phyloP scores from a whole-genome alignment of 1,140 invertebrate species.

The Planococcus citri region DNA sequence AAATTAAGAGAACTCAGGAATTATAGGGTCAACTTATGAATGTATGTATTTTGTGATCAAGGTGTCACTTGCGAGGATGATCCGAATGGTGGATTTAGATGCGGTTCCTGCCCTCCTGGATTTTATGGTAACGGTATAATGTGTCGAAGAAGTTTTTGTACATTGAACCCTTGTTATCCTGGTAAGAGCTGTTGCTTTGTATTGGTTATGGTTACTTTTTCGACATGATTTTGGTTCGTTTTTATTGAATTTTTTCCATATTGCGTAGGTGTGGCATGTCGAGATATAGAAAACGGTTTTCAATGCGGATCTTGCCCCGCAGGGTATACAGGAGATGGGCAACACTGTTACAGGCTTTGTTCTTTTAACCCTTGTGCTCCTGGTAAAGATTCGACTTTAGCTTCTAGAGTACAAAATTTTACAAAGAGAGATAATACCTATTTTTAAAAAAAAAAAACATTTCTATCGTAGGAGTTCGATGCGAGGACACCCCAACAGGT shows the following conservation, averaged over 20 bases:
- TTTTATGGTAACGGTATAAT: not conserved
- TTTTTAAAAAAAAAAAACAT: not conserved
- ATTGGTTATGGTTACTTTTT: not conserved
- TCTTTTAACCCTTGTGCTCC: conserved; percentile 54
- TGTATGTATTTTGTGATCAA: not conserved
- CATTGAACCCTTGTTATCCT: conserved; percentile 6
- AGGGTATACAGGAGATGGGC: conserved; percentile 76
- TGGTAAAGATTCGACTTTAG: conserved; percentile 30
- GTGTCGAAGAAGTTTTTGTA: not conserved
- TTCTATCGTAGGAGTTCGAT: conserved; percentile 41
- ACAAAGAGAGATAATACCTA: not conserved
- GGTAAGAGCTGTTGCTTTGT: not conserved
- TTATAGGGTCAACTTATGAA: not conserved
- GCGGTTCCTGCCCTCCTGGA: not conserved
- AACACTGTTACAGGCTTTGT: conserved; percentile 55
- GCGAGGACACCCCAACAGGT: conserved; percentile 46
- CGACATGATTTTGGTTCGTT: too few relatives aligned
- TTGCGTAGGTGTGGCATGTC: conserved; percentile 55
- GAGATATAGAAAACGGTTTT: conserved; percentile 55
- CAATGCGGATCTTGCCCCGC: conserved; percentile 55
- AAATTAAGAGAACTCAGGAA: not conserved
- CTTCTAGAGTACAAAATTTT: conserved; percentile 18
- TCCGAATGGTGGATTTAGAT: not conserved
- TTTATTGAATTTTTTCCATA: not conserved
- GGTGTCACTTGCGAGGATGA: not conserved